Evolutionary conservation across 2,888 invertebrate genomes (phyloP).

Genomic region (Heliothis peltigera): DNA sequence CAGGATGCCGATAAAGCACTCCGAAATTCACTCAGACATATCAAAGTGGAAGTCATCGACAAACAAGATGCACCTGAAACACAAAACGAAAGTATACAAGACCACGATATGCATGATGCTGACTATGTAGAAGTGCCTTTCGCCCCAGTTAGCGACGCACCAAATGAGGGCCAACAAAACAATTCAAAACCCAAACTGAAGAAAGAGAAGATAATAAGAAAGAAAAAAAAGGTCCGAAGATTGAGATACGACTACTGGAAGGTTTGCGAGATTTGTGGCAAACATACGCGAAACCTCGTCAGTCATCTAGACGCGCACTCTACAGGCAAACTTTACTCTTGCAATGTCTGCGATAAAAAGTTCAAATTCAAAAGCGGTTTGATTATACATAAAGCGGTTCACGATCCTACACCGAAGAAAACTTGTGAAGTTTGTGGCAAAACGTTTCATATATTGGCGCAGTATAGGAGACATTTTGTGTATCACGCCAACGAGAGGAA

Average conservation of each 20-base stretch:
- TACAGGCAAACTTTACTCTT: conserved; percentile 79
- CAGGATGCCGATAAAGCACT: conserved; percentile 80
- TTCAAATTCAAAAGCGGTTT: conserved; percentile 87
- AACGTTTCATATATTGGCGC: conserved; percentile 86
- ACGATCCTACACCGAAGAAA: conserved; percentile 85
- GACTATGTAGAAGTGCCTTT: conserved; percentile 66
- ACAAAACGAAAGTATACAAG: conserved; percentile 52
- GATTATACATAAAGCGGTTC: conserved; percentile 83
- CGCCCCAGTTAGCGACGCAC: conserved; percentile 57
- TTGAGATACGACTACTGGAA: conserved; percentile 83
- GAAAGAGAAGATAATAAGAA: conserved; percentile 60
- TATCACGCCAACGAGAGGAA: conserved; percentile 89
- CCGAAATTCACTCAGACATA: conserved; percentile 62
- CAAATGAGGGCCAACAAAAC: conserved; percentile 43
- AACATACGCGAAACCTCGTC: conserved; percentile 80
- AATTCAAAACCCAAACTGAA: conserved; percentile 57
- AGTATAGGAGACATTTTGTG: conserved; percentile 86
- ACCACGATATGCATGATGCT: conserved; percentile 56
- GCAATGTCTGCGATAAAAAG: conserved; percentile 85
- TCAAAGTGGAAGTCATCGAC: conserved; percentile 76
- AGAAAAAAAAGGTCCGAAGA: conserved; percentile 72
- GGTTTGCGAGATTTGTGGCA: conserved; percentile 87
- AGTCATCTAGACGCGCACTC: conserved; percentile 85
- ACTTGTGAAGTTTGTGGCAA: conserved; percentile 89
- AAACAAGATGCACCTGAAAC: conserved; percentile 53